Conservation (phyloP, 2,888 invertebrate genomes). For the Acholoe squamosa region DNA sequence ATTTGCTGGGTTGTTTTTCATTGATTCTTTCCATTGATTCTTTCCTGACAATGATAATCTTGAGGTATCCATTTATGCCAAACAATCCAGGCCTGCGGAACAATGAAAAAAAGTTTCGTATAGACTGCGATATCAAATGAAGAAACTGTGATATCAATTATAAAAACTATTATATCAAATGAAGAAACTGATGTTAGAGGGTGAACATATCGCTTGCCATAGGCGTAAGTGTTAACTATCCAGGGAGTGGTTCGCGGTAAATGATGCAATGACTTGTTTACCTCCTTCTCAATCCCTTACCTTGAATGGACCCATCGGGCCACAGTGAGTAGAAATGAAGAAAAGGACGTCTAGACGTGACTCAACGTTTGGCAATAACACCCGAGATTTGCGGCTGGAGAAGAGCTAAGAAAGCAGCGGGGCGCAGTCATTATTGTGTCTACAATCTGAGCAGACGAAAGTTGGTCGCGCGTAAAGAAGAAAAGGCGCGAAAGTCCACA, state of each 20-base stretch:
- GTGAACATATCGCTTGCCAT: too few relatives aligned
- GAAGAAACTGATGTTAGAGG: too few relatives aligned
- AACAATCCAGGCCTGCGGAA: too few relatives aligned
- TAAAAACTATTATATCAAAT: too few relatives aligned
- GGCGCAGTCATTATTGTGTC: neutral
- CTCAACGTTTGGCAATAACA: slow-evolving; percentile 14
- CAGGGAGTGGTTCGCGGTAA: neutral
- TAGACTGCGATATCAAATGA: too few relatives aligned
- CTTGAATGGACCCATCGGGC: neutral
- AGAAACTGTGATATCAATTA: too few relatives aligned
- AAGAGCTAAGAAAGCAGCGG: neutral
- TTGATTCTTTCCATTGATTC: too few relatives aligned
- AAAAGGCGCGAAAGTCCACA: neutral
- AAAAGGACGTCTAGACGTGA: neutral
- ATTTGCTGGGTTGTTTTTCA: too few relatives aligned
- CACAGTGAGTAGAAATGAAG: neutral
- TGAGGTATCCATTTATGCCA: too few relatives aligned
- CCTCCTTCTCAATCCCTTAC: neutral
- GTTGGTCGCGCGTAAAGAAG: neutral
- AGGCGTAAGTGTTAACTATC: too few relatives aligned
- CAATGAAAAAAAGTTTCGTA: too few relatives aligned
- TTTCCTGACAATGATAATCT: too few relatives aligned
- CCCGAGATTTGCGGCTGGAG: neutral
- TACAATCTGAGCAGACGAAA: neutral
- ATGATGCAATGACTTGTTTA: slow-evolving; percentile 25